These are phyloP conservation scores for Sminthurinus aureus DNA, from an alignment of 2,888 invertebrate genomes.

Conservation along the genomic window DNA sequence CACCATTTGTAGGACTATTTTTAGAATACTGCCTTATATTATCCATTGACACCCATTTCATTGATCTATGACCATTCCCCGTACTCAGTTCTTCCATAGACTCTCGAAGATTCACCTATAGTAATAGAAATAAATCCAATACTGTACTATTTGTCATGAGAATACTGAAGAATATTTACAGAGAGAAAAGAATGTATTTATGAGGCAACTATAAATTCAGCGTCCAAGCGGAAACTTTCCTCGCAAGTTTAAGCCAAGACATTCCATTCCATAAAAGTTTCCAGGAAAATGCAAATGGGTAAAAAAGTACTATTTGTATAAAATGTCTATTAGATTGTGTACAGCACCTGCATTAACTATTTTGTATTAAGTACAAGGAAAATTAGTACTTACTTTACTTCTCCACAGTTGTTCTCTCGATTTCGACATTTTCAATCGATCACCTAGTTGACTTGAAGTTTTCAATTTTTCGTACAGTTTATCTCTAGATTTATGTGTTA, in stretches of 20 bases:
- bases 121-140: background rate
- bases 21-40: constrained; percentile 11
- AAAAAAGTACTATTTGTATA: no score
- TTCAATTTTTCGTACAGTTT: constrained; percentile 54
- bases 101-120: constrained; percentile 40
- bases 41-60: constrained; percentile 43
- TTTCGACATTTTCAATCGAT: constrained; percentile 53
- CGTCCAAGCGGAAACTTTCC: no score
- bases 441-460: constrained; percentile 20
- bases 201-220: no score
- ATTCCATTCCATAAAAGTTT: background rate
- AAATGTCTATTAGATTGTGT: no score
- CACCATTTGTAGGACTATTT: background rate
- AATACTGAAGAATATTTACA: no score
- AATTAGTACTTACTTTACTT: constrained; percentile 52
- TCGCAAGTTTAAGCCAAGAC: background rate
- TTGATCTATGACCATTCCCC: constrained; percentile 10
- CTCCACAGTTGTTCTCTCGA: constrained; percentile 59
- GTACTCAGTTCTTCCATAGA: constrained; percentile 42
- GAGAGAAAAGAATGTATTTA: no score
- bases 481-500: constrained; percentile 53
- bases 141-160: background rate
- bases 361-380: no score
- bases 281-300: no score
- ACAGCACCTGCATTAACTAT: no score